phyloP scores from a whole-genome alignment of 1,140 invertebrate species.

The Helicoverpa zea region DNA sequence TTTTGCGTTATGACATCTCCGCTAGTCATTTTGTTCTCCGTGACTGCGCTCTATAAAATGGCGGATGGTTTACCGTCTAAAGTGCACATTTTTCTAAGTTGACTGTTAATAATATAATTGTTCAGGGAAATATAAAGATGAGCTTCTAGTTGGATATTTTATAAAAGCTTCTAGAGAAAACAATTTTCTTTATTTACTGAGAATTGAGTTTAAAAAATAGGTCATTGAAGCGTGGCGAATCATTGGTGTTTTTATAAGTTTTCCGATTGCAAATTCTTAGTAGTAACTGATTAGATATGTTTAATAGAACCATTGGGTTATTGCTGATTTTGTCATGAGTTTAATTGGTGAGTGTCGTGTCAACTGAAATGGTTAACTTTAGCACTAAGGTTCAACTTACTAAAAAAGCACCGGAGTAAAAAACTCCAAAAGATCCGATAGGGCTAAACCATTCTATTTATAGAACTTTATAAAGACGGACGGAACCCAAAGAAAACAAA shows the following conservation, averaged over 20 bases:
- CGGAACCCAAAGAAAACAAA: conserved; percentile 52
- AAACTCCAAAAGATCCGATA: conserved; percentile 7
- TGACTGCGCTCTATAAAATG: conserved; percentile 4
- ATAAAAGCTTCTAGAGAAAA: background rate
- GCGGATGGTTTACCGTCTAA: background rate
- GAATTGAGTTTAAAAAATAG: background rate
- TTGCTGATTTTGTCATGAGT: no score
- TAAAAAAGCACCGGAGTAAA: background rate
- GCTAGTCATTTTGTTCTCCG: no score
- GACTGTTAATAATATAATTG: conserved; percentile 22
- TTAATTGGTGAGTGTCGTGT: no score
- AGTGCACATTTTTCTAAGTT: background rate
- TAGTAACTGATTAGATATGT: no score
- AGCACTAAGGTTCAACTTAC: background rate
- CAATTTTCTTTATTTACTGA: background rate
- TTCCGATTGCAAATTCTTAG: no score
- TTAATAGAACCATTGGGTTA: no score
- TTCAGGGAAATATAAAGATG: background rate
- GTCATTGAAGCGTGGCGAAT: no score
- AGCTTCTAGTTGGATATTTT: background rate
- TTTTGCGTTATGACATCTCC: no score
- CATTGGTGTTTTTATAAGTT: no score
- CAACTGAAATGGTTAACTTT: no score
- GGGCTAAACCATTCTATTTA: conserved; percentile 41
- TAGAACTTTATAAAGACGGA: conserved; percentile 44